phyloP scores from a whole-genome alignment of 2,888 invertebrate genomes.

The Tortrix viridana region DNA sequence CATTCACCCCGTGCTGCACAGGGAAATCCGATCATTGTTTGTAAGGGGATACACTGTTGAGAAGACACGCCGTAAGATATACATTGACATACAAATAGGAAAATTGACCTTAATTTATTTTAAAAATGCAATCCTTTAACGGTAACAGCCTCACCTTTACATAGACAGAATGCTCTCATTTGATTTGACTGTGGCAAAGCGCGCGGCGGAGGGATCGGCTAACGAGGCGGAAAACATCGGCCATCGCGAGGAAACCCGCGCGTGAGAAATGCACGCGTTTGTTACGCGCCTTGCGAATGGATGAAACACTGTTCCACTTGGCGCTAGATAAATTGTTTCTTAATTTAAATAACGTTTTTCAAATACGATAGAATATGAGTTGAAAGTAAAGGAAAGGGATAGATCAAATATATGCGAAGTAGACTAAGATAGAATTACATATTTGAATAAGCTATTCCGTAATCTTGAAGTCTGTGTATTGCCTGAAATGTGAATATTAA shows the following conservation, averaged over 20 bases:
- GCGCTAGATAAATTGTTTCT: neutral
- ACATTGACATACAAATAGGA: no score
- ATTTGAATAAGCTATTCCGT: no score
- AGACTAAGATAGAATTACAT: no score
- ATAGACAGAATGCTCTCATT: slow-evolving; percentile 1
- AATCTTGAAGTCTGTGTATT: no score
- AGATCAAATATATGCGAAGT: neutral
- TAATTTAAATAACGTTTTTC: neutral
- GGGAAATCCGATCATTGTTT: no score
- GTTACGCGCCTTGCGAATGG: slow-evolving; percentile 29
- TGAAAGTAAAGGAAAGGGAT: neutral
- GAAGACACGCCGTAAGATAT: no score
- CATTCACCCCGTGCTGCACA: no score
- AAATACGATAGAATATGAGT: no score
- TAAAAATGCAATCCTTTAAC: neutral
- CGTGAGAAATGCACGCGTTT: slow-evolving; percentile 27
- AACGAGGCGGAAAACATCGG: slow-evolving; percentile 28
- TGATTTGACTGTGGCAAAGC: slow-evolving; percentile 16
- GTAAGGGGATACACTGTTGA: no score
- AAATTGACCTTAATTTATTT: no score
- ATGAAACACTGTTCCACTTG: slow-evolving; percentile 18
- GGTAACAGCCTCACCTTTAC: neutral
- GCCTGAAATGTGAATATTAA: no score
- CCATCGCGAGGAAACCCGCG: slow-evolving; percentile 23
- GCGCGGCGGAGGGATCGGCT: slow-evolving; percentile 12